These are phyloP conservation scores for Brachypalpus laphriformis DNA, from an alignment of 2,888 invertebrate species.

Conservation along the genomic window DNA sequence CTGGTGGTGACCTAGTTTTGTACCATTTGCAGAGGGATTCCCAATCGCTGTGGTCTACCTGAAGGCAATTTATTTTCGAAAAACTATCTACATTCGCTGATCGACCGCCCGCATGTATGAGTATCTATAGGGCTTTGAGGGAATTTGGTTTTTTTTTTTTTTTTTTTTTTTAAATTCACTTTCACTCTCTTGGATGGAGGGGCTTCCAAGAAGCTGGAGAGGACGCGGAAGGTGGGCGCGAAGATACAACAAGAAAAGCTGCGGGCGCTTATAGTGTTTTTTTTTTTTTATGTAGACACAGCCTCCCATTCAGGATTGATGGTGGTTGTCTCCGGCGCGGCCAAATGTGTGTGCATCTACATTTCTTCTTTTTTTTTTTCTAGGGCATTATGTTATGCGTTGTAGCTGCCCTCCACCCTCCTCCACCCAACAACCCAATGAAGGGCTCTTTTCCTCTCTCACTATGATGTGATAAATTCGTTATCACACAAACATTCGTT, in stretches of 20 bases:
- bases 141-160: slow-evolving; percentile 3
- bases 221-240: slow-evolving; percentile 9
- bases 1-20: slow-evolving; percentile 23
- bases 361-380: slow-evolving; percentile 44
- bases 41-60: slow-evolving; percentile 14
- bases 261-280: slow-evolving; percentile 48
- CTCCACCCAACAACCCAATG: slow-evolving; percentile 11
- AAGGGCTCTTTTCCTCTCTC: slow-evolving; percentile 49
- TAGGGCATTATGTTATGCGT: slow-evolving; percentile 64
- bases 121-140: background rate
- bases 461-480: slow-evolving; percentile 71
- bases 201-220: background rate
- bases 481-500: slow-evolving; percentile 67
- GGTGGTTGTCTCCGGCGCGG: slow-evolving; percentile 40
- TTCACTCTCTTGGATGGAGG: slow-evolving; percentile 23
- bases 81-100: background rate
- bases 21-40: background rate
- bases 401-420: slow-evolving; percentile 23
- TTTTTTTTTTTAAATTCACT: slow-evolving; percentile 26
- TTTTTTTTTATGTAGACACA: slow-evolving; percentile 15
- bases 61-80: slow-evolving; percentile 32
- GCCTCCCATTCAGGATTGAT: slow-evolving; percentile 63
- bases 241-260: slow-evolving; percentile 33
- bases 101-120: slow-evolving; percentile 1
- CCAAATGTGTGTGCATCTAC: slow-evolving; percentile 43